Percentiles rank a stretch among this genome's conserved stretches.
These are phyloP conservation scores for Apotomis capreana DNA, from an alignment of 2,888 invertebrate species.

Conservation along the genomic window DNA sequence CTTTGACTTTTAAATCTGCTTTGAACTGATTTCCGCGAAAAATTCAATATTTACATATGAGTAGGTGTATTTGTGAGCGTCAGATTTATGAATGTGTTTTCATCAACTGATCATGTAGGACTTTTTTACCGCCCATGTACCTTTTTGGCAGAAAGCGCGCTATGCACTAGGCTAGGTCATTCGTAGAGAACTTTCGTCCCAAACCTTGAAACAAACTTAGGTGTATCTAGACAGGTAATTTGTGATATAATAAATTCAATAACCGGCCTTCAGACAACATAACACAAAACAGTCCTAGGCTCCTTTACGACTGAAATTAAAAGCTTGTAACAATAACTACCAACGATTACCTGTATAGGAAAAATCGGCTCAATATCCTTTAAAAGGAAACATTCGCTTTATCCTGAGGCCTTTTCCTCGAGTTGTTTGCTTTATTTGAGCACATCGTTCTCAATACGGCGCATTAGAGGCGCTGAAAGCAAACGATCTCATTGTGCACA, in stretches of 20 bases:
- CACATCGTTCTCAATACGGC: conserved; percentile 21
- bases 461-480: conserved; percentile 34
- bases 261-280: too few species aligned
- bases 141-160: too few species aligned
- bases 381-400: neutral
- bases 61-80: neutral
- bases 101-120: too few species aligned
- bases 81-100: neutral
- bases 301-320: too few species aligned
- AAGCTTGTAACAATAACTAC: too few species aligned
- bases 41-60: neutral
- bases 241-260: too few species aligned
- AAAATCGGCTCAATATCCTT: neutral
- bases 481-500: conserved; percentile 13
- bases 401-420: conserved; percentile 7
- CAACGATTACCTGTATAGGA: neutral
- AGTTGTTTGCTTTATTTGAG: conserved; percentile 21
- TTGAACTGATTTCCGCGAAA: neutral
- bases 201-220: too few species aligned
- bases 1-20: conserved; percentile 5
- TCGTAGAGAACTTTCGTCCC: too few species aligned
- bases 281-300: too few species aligned
- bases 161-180: too few species aligned
- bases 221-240: too few species aligned
- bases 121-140: too few species aligned